phyloP scores from a whole-genome alignment of 2,888 invertebrate species.

The Troilus luridus region DNA sequence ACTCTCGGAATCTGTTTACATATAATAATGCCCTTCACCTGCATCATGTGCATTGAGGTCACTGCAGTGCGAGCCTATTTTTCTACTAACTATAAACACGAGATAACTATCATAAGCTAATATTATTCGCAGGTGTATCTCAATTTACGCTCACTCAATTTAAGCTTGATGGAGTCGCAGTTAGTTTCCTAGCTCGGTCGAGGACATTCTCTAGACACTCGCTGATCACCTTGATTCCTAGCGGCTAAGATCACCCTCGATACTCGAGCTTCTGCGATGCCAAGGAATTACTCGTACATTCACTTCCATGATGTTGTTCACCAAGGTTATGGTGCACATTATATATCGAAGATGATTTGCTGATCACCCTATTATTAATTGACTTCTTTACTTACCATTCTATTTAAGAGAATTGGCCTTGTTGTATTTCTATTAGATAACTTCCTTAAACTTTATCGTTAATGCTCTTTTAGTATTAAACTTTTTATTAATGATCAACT shows the following conservation, averaged over 20 bases:
- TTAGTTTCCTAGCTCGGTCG: neutral
- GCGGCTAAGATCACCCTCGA: neutral
- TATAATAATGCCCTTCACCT: neutral
- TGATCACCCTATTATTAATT: neutral
- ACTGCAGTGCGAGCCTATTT: neutral
- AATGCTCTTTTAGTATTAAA: too few relatives aligned
- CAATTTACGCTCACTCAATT: neutral
- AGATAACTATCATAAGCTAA: neutral
- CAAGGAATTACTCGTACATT: neutral
- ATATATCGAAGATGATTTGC: neutral
- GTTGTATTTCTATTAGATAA: too few relatives aligned
- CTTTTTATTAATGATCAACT: too few relatives aligned
- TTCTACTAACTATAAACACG: neutral
- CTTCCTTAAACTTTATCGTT: too few relatives aligned
- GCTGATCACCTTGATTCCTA: neutral
- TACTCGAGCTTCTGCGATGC: neutral
- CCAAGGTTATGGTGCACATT: neutral
- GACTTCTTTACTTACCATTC: neutral
- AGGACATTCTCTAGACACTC: neutral
- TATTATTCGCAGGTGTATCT: neutral
- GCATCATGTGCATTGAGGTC: neutral
- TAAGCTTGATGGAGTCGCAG: neutral
- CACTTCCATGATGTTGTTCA: neutral
- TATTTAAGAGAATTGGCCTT: neutral
- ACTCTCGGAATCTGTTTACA: neutral